phyloP scores from a whole-genome alignment of 2,113 vertebrate species.

The Strix uralensis region DNA sequence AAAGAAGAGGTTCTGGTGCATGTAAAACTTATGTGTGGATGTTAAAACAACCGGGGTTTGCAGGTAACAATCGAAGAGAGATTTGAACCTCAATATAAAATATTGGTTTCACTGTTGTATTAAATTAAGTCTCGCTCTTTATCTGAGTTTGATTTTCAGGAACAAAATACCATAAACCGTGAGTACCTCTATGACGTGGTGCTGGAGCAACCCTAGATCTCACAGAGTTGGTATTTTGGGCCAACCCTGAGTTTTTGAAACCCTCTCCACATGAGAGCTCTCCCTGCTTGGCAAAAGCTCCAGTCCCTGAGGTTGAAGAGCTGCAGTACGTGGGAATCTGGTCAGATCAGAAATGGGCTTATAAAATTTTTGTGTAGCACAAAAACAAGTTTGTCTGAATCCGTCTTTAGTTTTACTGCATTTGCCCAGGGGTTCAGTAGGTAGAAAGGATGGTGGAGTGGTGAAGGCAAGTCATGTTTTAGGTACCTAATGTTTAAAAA shows the following conservation, averaged over 20 bases:
- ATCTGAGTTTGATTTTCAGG: not conserved
- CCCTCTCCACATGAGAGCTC: not conserved
- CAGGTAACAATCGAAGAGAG: not conserved
- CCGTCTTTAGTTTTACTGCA: not conserved
- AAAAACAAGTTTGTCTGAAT: not conserved
- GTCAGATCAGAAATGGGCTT: not conserved
- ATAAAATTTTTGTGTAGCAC: not conserved
- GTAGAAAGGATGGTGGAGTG: not conserved
- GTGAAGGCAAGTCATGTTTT: not conserved
- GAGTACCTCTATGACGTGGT: fast-evolving
- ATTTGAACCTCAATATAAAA: not conserved
- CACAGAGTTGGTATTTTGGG: not conserved
- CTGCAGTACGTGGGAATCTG: not conserved
- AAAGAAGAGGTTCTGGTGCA: not conserved
- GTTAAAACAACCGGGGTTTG: not conserved
- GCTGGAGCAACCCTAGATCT: not conserved
- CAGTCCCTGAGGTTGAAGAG: not conserved
- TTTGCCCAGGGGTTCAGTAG: not conserved
- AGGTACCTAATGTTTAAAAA: not conserved
- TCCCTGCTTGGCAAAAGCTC: not conserved
- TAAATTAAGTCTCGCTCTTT: not conserved
- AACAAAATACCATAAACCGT: not conserved
- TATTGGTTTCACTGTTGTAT: not conserved
- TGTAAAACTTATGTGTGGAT: not conserved
- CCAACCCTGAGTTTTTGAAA: not conserved